Conservation (phyloP, 2,797 vertebrate species). For the Parauchenoglanis punctatus region DNA sequence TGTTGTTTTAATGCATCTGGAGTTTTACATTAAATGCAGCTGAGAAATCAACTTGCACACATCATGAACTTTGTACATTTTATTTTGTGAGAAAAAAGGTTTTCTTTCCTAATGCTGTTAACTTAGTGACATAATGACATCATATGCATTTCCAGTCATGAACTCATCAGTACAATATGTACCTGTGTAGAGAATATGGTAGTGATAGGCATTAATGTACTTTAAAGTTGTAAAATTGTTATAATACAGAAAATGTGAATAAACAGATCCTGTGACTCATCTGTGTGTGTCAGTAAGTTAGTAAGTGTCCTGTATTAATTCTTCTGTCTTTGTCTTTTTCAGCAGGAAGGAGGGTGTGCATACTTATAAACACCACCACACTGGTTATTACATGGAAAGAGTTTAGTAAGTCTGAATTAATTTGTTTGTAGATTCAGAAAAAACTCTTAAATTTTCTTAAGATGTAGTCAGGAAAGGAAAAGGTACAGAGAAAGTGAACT, state of each 20-base stretch:
- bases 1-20: background rate
- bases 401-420: background rate
- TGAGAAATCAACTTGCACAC: background rate
- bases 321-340: background rate
- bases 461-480: background rate
- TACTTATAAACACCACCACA: background rate
- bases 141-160: background rate
- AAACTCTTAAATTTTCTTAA: background rate
- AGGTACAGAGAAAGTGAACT: background rate
- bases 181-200: background rate
- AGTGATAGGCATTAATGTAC: background rate
- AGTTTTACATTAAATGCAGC: background rate
- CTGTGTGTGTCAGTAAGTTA: background rate
- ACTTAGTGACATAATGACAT: background rate
- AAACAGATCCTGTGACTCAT: background rate
- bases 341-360: background rate
- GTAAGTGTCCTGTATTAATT: background rate
- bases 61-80: background rate
- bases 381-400: background rate
- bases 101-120: background rate
- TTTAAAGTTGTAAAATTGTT: background rate
- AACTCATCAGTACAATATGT: background rate
- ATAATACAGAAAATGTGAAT: background rate
- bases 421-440: background rate
- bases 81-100: background rate